phyloP scores from a whole-genome alignment of 2,797 vertebrate species.

The Phalloptychus januarius region DNA sequence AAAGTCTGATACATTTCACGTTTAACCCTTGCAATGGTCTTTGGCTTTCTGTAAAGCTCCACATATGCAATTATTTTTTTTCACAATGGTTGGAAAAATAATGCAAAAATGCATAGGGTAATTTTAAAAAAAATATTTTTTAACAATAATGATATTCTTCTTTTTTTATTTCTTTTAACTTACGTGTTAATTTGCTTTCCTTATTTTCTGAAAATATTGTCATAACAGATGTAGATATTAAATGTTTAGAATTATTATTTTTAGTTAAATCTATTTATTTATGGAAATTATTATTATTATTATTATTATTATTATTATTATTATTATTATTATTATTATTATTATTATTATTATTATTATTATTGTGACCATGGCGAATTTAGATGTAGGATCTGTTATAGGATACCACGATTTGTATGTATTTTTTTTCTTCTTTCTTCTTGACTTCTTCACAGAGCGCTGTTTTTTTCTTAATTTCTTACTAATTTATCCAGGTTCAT shows the following conservation, averaged over 20 bases:
- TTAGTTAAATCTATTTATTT: not conserved
- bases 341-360: not conserved
- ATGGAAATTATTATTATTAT: not conserved
- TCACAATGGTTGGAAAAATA: not conserved
- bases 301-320: not conserved
- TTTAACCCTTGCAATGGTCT: not conserved
- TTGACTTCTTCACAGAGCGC: not conserved
- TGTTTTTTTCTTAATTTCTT: not conserved
- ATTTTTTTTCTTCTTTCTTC: not conserved
- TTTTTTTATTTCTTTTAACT: not conserved
- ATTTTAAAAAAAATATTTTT: not conserved
- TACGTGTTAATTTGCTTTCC: not conserved
- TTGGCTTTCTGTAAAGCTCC: not conserved
- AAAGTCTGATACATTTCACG: not conserved
- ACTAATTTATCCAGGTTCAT: not conserved
- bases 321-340: not conserved
- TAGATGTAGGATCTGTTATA: not conserved
- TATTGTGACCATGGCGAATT: not conserved
- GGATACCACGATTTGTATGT: not conserved
- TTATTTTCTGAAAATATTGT: not conserved
- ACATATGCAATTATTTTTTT: not conserved
- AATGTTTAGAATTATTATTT: not conserved
- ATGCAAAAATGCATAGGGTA: not conserved
- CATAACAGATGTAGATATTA: not conserved
- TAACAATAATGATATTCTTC: not conserved